A percentile compares a stretch with the other conserved stretches of the same genome.
These are phyloP conservation scores for Hippocampus barbouri DNA, from an alignment of 2,113 vertebrate genomes.

Conservation along the genomic window DNA sequence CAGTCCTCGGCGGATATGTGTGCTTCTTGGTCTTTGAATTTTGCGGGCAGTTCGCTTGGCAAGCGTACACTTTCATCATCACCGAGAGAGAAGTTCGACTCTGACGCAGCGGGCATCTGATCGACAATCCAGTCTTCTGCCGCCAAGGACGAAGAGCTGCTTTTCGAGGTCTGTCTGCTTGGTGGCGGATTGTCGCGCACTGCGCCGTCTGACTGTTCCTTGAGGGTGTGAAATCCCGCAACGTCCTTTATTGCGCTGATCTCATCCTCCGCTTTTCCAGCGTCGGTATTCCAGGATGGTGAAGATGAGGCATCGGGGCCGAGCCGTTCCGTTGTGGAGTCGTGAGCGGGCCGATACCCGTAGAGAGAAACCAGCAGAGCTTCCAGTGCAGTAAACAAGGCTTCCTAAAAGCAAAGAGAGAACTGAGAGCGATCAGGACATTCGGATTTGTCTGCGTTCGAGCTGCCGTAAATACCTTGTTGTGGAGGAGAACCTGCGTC, in stretches of 20 bases:
- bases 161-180: constrained; percentile 43
- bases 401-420: constrained; percentile 72
- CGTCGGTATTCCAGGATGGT: not conserved
- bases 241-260: not conserved
- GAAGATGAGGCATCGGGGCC: constrained; percentile 38
- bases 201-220: constrained; percentile 7
- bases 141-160: constrained; percentile 68
- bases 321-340: constrained; percentile 62
- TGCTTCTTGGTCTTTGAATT: constrained; percentile 4
- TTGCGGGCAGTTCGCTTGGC: constrained; percentile 2
- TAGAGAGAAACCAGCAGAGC: constrained; percentile 85
- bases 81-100: constrained; percentile 40
- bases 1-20: constrained; percentile 78
- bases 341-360: constrained; percentile 67
- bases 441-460: not conserved
- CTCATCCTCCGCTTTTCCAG: not conserved
- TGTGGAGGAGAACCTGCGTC: constrained; percentile 86
- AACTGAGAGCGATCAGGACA: not conserved
- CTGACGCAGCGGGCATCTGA: constrained; percentile 38
- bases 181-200: constrained; percentile 17
- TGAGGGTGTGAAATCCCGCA: not conserved
- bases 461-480: constrained; percentile 77
- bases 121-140: constrained; percentile 67
- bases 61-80: constrained; percentile 34
- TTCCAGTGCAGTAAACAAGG: constrained; percentile 82